Conservation (phyloP, 2,888 invertebrate genomes). For the Bruchidius siliquastri region DNA sequence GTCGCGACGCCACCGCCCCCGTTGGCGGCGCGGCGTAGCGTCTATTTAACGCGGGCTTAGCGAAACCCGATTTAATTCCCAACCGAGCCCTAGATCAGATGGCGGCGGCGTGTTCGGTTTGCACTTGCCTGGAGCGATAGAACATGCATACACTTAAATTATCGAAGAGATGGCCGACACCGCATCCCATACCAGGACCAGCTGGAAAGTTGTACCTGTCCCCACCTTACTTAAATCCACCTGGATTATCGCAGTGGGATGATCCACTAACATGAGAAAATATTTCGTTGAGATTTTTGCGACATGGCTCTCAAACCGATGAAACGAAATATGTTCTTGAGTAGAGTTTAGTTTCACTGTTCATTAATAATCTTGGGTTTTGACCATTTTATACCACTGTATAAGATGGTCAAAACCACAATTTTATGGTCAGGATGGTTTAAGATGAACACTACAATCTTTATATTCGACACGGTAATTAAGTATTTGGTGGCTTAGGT, state of each 20-base stretch:
- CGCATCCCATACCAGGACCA: not conserved
- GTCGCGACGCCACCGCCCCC: slow-evolving; percentile 13
- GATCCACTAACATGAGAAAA: not conserved
- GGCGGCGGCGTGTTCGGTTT: slow-evolving; percentile 30
- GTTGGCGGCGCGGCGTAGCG: slow-evolving; percentile 23
- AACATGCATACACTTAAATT: slow-evolving; percentile 45
- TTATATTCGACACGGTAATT: too few relatives aligned
- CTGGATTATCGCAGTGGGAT: not conserved
- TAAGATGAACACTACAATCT: too few relatives aligned
- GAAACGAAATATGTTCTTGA: too few relatives aligned
- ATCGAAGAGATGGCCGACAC: slow-evolving; percentile 25
- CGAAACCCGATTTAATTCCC: slow-evolving; percentile 42
- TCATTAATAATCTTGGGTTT: too few relatives aligned
- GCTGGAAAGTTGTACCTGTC: not conserved
- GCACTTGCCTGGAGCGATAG: slow-evolving; percentile 42
- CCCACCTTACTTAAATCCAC: not conserved
- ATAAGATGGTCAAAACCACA: too few relatives aligned
- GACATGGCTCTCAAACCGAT: too few relatives aligned
- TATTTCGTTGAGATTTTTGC: too few relatives aligned
- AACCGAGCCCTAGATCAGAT: slow-evolving; percentile 40
- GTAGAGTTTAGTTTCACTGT: too few relatives aligned
- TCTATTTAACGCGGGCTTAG: slow-evolving; percentile 32
- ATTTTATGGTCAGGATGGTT: too few relatives aligned
- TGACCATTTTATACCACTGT: too few relatives aligned
- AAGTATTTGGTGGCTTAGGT: too few relatives aligned